These are phyloP conservation scores for Oryzaephilus surinamensis DNA, from an alignment of 1,140 invertebrate species.

Conservation along the genomic window DNA sequence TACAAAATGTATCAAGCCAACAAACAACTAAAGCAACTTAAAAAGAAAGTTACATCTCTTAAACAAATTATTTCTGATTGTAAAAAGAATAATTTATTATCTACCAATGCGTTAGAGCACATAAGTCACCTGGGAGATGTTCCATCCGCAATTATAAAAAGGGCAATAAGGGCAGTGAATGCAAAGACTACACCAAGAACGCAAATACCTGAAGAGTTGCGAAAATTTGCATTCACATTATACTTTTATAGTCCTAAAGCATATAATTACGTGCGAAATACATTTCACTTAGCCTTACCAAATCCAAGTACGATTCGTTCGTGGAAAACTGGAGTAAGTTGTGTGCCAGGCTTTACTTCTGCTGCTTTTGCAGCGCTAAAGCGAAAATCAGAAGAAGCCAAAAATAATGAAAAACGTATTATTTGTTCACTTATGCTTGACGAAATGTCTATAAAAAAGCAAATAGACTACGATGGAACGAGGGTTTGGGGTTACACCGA, in stretches of 20 bases:
- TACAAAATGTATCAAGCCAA: too few relatives aligned
- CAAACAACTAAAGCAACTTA: too few relatives aligned
- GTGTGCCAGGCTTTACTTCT: constrained; percentile 7
- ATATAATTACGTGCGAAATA: constrained; percentile 10
- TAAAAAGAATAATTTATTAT: too few relatives aligned
- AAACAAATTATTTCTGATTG: too few relatives aligned
- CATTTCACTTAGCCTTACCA: constrained; percentile 9
- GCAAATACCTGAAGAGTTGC: not conserved
- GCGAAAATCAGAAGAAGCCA: too few relatives aligned
- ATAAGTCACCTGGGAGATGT: too few relatives aligned
- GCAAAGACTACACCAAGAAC: not conserved
- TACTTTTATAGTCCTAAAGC: too few relatives aligned
- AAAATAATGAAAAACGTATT: constrained; percentile 1
- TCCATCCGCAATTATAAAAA: not conserved
- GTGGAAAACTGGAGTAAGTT: constrained; percentile 11
- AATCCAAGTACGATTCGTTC: constrained; percentile 8
- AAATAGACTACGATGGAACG: constrained; percentile 2
- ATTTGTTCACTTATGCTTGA: constrained; percentile 8
- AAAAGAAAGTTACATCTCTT: too few relatives aligned
- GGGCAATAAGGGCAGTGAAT: not conserved
- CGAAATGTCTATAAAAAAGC: constrained; percentile 9
- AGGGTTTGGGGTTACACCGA: constrained; percentile 11
- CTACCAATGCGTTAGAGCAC: too few relatives aligned
- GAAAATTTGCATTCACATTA: constrained; percentile 9
- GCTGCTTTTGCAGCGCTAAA: too few relatives aligned